Base-by-base conservation (phyloP, 1,140 invertebrate species). In the Lasioglossum albipes region DNA sequence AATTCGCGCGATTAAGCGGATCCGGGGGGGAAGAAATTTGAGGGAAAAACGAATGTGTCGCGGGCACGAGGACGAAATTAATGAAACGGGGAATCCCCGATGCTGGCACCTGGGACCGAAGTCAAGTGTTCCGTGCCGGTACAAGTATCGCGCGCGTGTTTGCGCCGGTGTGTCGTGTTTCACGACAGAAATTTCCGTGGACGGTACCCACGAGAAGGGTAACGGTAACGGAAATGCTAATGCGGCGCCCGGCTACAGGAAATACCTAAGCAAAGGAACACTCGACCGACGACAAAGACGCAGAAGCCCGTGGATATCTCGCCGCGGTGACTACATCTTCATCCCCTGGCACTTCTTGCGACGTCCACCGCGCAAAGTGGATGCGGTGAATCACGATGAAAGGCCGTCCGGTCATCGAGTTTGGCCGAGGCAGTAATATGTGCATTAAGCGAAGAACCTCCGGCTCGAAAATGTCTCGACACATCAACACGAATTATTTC, bases 191-290 rank as follows among this genome's bases (percentile, higher is more conserved):
- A 86, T 86, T 86, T 80, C 81, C 81, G 84, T 83, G 85, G 84
- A 83, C 81, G 81, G 74, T 80, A 81, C 81, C 81, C 84, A 71
- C 66, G 84, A 83, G 81, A 57, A 85, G 78, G 85, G 84, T 83
- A 87, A 87, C 84, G 84, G 84, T 90, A 90, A 90, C 90, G 87
- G 86, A 90, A 90, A 91, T 91, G 90, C 89, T 89, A 91, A 91
- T 90, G 88, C 83, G 59, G 12, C 27, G 10, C 52, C 78, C 57
- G 45, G 84, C 82, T 84, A 52, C 83, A 84, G 87, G 88, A 90
- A 85, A 84, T 81, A 69, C 70, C 81, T 82, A 75, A 81, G 84
- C 84, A 81, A 88, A 85, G 84, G 80, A 52, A 66, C 79, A 64
- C 42, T 62, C 66, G 27, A 20, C 62, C 73, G 67, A 61, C 71